A percentile compares a stretch with the other conserved stretches of the same genome.
Conservation (phyloP, 1,140 invertebrate species). For the Fopius arisanus region DNA sequence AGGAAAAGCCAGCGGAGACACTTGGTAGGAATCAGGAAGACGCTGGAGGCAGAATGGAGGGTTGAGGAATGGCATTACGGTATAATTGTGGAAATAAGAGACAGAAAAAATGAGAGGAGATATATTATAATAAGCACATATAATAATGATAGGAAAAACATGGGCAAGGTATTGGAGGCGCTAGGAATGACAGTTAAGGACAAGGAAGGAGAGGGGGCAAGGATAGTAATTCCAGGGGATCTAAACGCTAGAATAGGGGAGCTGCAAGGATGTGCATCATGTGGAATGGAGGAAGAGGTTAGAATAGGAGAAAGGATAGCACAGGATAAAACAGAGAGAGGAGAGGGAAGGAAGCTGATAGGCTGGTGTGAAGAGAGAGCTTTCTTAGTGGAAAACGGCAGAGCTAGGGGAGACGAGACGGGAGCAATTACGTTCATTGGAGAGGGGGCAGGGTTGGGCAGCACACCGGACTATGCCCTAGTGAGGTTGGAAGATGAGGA, state of each 20-base stretch:
- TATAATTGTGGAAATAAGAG: background rate
- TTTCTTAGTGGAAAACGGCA: no score
- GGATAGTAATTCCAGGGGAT: constrained; percentile 24
- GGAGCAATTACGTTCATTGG: constrained; percentile 28
- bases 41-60: background rate
- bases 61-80: constrained; percentile 7
- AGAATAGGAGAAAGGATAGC: background rate
- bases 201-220: background rate
- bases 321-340: constrained; percentile 16
- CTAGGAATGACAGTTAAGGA: constrained; percentile 20
- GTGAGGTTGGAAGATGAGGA: background rate
- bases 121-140: constrained; percentile 17
- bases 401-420: constrained; percentile 21
- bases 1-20: constrained; percentile 33
- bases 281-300: background rate
- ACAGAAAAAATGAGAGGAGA: background rate
- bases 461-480: constrained; percentile 21
- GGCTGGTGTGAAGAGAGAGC: constrained; percentile 23
- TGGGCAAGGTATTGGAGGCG: background rate
- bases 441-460: background rate
- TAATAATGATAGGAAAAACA: constrained; percentile 17
- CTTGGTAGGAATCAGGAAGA: constrained; percentile 33
- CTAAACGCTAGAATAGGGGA: constrained; percentile 33
- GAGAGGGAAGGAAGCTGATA: constrained; percentile 30
- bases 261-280: background rate